A percentile compares a stretch with the other conserved stretches of the same genome.
These are phyloP conservation scores for Antheraea pernyi DNA, from an alignment of 1,140 invertebrate genomes.

Conservation along the genomic window DNA sequence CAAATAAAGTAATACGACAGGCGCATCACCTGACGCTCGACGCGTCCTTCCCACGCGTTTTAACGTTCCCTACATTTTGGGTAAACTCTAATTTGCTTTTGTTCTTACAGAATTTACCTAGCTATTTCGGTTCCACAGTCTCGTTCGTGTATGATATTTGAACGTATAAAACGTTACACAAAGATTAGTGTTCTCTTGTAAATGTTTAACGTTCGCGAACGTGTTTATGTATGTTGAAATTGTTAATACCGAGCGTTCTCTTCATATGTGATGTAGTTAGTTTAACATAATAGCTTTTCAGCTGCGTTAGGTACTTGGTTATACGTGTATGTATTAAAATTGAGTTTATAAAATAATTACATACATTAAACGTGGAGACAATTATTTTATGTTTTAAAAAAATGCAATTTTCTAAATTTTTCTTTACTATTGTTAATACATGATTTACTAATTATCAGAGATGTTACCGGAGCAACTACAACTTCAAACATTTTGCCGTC, in stretches of 20 bases:
- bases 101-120: conserved; percentile 53
- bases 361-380: too few species aligned
- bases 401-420: too few species aligned
- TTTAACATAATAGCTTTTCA: conserved; percentile 15
- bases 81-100: conserved; percentile 64
- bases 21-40: conserved; percentile 52
- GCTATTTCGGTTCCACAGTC: conserved; percentile 57
- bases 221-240: conserved; percentile 17
- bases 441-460: too few species aligned
- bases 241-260: conserved; percentile 19
- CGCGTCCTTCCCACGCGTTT: conserved; percentile 56
- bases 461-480: background rate
- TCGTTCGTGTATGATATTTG: conserved; percentile 34
- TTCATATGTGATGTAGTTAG: conserved; percentile 17
- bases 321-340: too few species aligned
- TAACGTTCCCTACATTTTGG: conserved; percentile 37
- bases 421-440: too few species aligned
- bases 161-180: conserved; percentile 23
- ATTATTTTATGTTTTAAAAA: too few species aligned
- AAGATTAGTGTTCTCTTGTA: conserved; percentile 21
- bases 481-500: background rate
- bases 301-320: background rate
- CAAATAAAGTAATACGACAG: conserved; percentile 59
- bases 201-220: conserved; percentile 19
- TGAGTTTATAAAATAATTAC: too few species aligned